Base-by-base conservation (phyloP, 1,140 invertebrate genomes). In the Heliconius eleuchia region DNA sequence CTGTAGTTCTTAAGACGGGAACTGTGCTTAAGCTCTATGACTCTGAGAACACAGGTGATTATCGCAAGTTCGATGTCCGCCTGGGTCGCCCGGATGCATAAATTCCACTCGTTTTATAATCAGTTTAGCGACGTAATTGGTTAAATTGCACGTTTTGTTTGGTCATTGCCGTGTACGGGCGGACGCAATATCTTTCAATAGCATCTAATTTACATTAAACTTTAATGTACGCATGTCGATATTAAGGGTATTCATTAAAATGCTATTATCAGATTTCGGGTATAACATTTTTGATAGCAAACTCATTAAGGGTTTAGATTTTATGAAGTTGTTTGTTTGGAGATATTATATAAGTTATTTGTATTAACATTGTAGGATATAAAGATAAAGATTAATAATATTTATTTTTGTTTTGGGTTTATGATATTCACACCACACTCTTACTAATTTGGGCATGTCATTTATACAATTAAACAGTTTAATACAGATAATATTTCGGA, bases 81-180 rank as follows among this genome's bases (percentile, higher is more conserved):
- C 27, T 50, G 73, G 37, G 72, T 66, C 42, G 80, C 80, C 84
- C 84, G 84, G 84, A 88, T 87, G 87, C 82, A 86, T 87, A 85
- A 87, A 87, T 87, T 88, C 85, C 80, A 85, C 80, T 80, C 84
- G 84, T 84, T 88, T 87, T 88, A 87, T 85, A 86, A 87, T 88
- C 83, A 86, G 83, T 84, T 86, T 85, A 86, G 77, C 84, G 81
- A 79, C 78, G 82, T 87, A 87, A 87, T 88, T 88, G 87, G 83
- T 86, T 85, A 84, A 85, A 88, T 86, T 84, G 86, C 80, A 85
- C 81, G 78, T 82, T 86, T 84, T 84, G 83, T 84, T 87, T 81
- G 84, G 80, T 78, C 80, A 78, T 75, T 78, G 80, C 77, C 80
- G 77, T 81, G 76, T 75, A 81, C 75, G 76, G 80, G 73, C 76